Evolutionary conservation across 2,797 vertebrate genomes (phyloP).

Genomic region (Enteromius afrohamiltoni): DNA sequence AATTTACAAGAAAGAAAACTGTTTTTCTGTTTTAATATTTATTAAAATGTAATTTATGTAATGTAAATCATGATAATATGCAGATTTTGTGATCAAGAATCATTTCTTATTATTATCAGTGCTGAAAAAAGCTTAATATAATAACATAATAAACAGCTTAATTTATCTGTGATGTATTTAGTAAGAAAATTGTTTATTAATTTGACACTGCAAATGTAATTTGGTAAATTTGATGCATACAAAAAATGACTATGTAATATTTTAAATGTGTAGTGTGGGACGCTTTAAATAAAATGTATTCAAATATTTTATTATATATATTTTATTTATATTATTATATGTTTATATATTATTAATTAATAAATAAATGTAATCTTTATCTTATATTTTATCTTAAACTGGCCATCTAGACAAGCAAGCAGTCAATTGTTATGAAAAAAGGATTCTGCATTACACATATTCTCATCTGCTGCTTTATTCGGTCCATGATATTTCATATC

Average conservation of each 20-base stretch:
- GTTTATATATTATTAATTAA: neutral
- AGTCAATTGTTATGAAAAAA: neutral
- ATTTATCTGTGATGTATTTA: neutral
- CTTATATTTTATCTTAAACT: neutral
- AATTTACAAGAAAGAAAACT: neutral
- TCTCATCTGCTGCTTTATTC: constrained; percentile 1
- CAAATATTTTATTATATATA: too few relatives aligned
- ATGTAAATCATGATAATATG: neutral
- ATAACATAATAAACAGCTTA: neutral
- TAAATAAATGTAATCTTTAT: neutral
- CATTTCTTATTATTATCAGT: neutral
- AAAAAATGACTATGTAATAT: neutral
- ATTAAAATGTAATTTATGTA: neutral
- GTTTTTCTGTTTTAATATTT: neutral
- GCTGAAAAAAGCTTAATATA: neutral
- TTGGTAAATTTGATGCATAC: neutral
- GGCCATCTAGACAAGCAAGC: neutral
- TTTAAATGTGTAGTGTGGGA: neutral
- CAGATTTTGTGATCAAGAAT: neutral
- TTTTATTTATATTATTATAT: too few relatives aligned
- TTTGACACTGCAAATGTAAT: neutral
- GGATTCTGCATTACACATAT: neutral
- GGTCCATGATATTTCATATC: neutral
- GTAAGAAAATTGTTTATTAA: neutral
- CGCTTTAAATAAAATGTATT: neutral